Conservation (phyloP, 2,797 vertebrate genomes). For the Neomorphus geoffroyi region DNA sequence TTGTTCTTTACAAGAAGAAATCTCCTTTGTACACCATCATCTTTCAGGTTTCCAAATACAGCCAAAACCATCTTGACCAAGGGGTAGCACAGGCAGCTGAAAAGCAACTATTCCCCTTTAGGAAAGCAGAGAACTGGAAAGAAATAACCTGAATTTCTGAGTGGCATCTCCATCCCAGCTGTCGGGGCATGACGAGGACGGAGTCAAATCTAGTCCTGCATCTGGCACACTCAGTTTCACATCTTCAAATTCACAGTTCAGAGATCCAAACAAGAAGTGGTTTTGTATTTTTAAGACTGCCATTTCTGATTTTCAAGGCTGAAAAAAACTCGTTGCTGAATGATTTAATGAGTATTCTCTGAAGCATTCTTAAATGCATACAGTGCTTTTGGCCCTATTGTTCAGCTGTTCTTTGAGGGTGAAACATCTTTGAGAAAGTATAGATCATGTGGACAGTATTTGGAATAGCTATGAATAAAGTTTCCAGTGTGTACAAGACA, state of each 20-base stretch:
- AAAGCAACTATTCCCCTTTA: not conserved
- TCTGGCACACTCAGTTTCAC: not conserved
- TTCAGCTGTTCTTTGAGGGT: not conserved
- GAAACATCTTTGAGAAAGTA: not conserved
- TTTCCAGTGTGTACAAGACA: not conserved
- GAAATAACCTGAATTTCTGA: not conserved
- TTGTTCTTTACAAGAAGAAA: not conserved
- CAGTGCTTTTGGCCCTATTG: not conserved
- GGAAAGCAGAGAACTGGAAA: not conserved
- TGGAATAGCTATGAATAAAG: not conserved
- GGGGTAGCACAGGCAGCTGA: not conserved
- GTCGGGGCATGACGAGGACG: fast-evolving
- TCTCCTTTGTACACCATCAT: not conserved
- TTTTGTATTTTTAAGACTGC: not conserved
- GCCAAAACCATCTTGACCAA: not conserved
- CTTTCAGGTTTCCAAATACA: not conserved
- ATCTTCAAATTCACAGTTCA: not conserved
- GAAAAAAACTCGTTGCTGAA: not conserved
- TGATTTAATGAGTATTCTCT: not conserved
- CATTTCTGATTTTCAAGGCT: not conserved
- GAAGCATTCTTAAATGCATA: not conserved
- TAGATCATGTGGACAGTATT: not conserved
- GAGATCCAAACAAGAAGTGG: not conserved
- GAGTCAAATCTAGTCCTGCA: fast-evolving
- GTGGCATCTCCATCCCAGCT: not conserved